Percentiles rank a stretch among this genome's conserved stretches.
phyloP scores from a whole-genome alignment of 2,888 invertebrate species.

The Panopea generosa region DNA sequence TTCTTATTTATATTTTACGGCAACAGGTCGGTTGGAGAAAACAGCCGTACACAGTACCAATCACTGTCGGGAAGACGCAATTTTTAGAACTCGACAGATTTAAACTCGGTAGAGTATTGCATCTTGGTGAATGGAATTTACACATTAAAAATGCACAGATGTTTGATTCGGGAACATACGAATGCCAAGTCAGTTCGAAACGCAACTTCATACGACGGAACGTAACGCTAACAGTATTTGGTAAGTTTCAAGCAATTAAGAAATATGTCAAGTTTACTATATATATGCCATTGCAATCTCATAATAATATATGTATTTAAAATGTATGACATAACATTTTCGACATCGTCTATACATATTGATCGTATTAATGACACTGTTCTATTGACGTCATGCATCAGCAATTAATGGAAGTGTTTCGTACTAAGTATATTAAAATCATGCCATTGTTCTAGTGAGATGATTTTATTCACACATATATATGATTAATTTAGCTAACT shows the following conservation, averaged over 20 bases:
- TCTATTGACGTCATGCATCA: too few relatives aligned
- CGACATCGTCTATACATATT: too few relatives aligned
- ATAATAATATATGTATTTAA: too few relatives aligned
- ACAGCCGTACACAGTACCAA: slow-evolving; percentile 59
- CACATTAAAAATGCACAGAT: slow-evolving; percentile 68
- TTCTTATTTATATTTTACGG: not conserved
- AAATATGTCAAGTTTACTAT: too few relatives aligned
- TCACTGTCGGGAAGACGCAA: slow-evolving; percentile 70
- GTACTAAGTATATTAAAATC: too few relatives aligned
- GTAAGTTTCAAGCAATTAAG: slow-evolving; percentile 51
- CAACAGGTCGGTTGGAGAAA: slow-evolving; percentile 61
- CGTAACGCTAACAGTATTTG: slow-evolving; percentile 64
- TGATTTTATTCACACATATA: too few relatives aligned
- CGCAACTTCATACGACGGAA: slow-evolving; percentile 57
- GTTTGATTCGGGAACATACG: slow-evolving; percentile 69
- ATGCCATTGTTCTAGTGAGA: too few relatives aligned
- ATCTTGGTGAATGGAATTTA: slow-evolving; percentile 72
- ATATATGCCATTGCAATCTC: too few relatives aligned
- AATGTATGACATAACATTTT: too few relatives aligned
- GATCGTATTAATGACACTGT: too few relatives aligned
- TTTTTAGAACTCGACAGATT: slow-evolving; percentile 65
- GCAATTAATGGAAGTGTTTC: too few relatives aligned
- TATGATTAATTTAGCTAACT: too few relatives aligned
- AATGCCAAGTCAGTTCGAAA: slow-evolving; percentile 72
- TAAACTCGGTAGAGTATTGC: slow-evolving; percentile 66